phyloP scores from a whole-genome alignment of 2,797 vertebrate genomes.

The Sphenodon punctatus region DNA sequence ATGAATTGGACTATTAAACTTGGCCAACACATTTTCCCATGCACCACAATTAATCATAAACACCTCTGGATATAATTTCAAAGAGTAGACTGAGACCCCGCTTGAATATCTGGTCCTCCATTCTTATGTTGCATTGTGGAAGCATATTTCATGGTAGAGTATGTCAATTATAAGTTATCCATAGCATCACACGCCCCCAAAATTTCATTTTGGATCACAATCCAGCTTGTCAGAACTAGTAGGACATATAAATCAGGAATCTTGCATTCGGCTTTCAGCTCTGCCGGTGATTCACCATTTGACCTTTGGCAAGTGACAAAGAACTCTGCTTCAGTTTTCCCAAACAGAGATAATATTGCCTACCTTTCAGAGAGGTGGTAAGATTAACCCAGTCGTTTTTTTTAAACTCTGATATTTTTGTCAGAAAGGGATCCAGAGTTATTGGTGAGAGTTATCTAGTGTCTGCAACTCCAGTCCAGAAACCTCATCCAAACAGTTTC shows the following conservation, averaged over 20 bases:
- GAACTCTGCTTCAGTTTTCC: background rate
- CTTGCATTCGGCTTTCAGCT: background rate
- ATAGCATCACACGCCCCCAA: no score
- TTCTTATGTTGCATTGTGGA: background rate
- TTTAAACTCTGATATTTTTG: background rate
- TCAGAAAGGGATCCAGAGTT: background rate
- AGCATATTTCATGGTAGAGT: background rate
- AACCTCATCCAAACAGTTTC: fast-evolving
- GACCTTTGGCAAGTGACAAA: background rate
- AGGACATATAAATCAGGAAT: background rate
- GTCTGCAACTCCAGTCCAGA: background rate
- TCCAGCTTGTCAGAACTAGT: no score
- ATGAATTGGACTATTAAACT: fast-evolving
- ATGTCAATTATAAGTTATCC: no score
- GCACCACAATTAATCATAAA: background rate
- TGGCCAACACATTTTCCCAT: no score
- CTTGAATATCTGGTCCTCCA: background rate
- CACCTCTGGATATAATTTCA: background rate
- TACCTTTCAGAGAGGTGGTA: background rate
- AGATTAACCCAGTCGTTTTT: background rate
- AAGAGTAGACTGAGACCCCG: background rate
- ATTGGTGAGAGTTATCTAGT: background rate
- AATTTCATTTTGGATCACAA: no score
- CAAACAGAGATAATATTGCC: background rate
- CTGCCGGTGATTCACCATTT: background rate